phyloP scores from a whole-genome alignment of 1,140 invertebrate genomes.

The Helicoverpa armigera region DNA sequence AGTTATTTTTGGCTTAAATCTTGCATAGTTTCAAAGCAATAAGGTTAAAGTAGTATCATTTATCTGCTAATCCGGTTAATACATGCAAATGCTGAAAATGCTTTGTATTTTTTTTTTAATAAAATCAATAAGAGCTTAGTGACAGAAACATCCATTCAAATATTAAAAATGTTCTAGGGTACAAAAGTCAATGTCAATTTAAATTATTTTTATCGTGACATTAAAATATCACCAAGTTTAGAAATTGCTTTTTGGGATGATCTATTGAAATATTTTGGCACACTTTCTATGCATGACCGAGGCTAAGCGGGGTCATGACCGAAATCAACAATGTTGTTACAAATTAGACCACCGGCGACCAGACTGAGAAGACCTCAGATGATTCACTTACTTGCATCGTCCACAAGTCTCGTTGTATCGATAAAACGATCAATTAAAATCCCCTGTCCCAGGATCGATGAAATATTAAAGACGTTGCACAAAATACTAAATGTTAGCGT shows the following conservation, averaged over 20 bases:
- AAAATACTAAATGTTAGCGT: too few relatives aligned
- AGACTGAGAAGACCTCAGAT: conserved; percentile 33
- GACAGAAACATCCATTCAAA: background rate
- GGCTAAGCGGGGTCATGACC: conserved; percentile 51
- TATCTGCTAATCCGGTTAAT: background rate
- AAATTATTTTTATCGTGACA: background rate
- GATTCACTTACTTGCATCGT: conserved; percentile 51
- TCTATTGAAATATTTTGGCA: conserved; percentile 14
- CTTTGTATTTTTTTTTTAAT: background rate
- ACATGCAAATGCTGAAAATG: conserved; percentile 8
- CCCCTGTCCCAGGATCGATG: too few relatives aligned
- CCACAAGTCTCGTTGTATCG: background rate
- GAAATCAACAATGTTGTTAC: conserved; percentile 49
- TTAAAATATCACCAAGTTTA: conserved; percentile 2
- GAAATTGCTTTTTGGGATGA: background rate
- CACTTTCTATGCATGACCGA: conserved; percentile 54
- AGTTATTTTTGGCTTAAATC: too few relatives aligned
- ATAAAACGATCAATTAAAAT: too few relatives aligned
- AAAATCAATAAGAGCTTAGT: too few relatives aligned
- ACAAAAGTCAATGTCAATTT: background rate
- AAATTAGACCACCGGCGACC: conserved; percentile 7
- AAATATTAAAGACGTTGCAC: too few relatives aligned
- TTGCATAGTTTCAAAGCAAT: background rate
- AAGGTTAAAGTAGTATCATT: background rate
- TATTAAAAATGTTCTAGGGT: background rate